These are phyloP conservation scores for Halyomorpha halys DNA, from an alignment of 1,140 invertebrate genomes.

Conservation along the genomic window DNA sequence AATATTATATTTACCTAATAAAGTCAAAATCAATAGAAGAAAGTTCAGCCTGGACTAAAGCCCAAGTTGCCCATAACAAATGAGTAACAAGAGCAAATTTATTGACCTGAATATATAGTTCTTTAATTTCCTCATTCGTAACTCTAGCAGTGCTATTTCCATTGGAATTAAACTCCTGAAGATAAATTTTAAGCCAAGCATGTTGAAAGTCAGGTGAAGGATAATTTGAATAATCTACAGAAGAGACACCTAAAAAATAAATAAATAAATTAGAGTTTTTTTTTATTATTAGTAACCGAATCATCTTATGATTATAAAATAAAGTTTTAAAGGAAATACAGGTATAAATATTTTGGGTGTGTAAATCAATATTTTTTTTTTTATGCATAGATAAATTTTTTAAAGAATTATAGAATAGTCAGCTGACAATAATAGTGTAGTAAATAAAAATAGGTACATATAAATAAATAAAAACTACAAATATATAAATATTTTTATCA, in stretches of 20 bases:
- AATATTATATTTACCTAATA: conserved; percentile 49
- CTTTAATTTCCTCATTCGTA: conserved; percentile 50
- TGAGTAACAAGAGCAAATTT: conserved; percentile 70
- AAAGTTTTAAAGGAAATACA: no score
- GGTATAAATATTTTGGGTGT: no score
- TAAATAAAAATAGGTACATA: no score
- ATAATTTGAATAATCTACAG: conserved; percentile 66
- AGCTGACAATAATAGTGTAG: no score
- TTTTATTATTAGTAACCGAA: no score
- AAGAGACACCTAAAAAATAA: conserved; percentile 49
- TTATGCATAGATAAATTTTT: no score
- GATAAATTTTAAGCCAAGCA: conserved; percentile 69
- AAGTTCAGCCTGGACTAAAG: conserved; percentile 77
- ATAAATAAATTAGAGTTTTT: no score
- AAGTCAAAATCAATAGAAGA: conserved; percentile 93
- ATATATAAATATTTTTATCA: no score
- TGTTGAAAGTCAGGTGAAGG: conserved; percentile 69
- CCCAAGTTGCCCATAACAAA: conserved; percentile 90
- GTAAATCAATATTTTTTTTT: no score
- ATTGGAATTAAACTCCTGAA: conserved; percentile 49
- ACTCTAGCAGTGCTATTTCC: conserved; percentile 27
- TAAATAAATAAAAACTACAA: no score
- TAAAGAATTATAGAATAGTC: no score
- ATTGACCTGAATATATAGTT: conserved; percentile 65
- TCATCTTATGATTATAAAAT: no score